A percentile compares a stretch with the other conserved stretches of the same genome.
Conservation (phyloP, 1,140 invertebrate species). For the Meloidogyne chitwoodi region DNA sequence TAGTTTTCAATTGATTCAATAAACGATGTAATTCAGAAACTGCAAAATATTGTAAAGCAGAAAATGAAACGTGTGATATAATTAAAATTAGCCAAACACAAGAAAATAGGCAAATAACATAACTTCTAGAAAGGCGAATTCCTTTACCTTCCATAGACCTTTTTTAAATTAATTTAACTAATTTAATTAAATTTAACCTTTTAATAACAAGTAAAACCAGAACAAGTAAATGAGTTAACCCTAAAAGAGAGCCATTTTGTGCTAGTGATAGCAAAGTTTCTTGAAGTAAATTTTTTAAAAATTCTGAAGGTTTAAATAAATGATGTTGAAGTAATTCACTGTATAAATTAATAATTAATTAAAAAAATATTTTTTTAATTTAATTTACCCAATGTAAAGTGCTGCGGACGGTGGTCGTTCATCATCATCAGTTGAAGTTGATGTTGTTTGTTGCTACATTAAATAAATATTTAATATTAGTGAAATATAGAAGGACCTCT, state of each 20-base stretch:
- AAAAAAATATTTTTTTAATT: neutral
- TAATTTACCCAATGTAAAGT: neutral
- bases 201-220: constrained; percentile 49
- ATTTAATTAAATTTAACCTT: constrained; percentile 14
- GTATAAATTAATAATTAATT: neutral
- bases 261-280: constrained; percentile 57
- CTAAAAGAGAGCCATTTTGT: constrained; percentile 56
- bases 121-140: constrained; percentile 48
- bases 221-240: constrained; percentile 51
- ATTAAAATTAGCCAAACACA: constrained; percentile 55
- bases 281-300: constrained; percentile 56
- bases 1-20: neutral
- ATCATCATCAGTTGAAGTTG: constrained; percentile 21
- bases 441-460: neutral
- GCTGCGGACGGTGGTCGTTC: constrained; percentile 19
- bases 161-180: constrained; percentile 15
- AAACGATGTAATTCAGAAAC: constrained; percentile 48
- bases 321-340: constrained; percentile 56
- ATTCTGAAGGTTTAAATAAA: constrained; percentile 49
- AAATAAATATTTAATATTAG: no score
- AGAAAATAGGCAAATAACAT: constrained; percentile 48
- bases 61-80: constrained; percentile 51
- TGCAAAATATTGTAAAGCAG: constrained; percentile 52
- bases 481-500: no score
- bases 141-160: constrained; percentile 57